Evolutionary conservation across 2,888 invertebrate species (phyloP).

Genomic region (Ectemnius cavifrons): DNA sequence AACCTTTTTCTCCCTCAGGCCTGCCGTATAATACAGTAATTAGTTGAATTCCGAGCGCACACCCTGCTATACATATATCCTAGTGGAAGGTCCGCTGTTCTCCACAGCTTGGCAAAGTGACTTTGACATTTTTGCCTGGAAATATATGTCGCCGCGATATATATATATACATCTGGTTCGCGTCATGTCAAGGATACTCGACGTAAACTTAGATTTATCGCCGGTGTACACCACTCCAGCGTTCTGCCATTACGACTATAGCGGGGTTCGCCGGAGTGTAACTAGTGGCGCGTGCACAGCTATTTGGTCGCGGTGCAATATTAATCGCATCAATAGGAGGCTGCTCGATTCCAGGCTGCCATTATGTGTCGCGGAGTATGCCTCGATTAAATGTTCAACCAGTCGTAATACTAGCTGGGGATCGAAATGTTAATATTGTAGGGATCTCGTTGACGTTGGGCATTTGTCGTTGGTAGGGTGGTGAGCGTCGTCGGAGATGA

Average conservation of each 20-base stretch:
- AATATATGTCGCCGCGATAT: neutral
- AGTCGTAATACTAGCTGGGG: constrained; percentile 17
- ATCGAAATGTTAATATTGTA: constrained; percentile 34
- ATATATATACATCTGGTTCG: neutral
- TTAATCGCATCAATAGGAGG: constrained; percentile 1
- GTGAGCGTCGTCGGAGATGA: neutral
- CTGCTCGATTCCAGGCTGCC: neutral
- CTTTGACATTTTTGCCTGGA: constrained; percentile 5
- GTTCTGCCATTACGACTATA: neutral
- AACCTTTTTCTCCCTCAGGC: neutral
- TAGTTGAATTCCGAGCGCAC: constrained; percentile 13
- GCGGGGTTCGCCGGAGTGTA: too few relatives aligned
- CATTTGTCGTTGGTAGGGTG: constrained; percentile 9
- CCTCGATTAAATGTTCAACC: constrained; percentile 21
- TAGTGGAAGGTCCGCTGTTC: constrained; percentile 28
- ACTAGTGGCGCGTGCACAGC: too few relatives aligned
- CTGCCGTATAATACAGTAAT: constrained; percentile 28
- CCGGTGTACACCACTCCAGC: neutral
- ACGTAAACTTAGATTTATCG: constrained; percentile 1
- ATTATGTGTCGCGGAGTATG: neutral
- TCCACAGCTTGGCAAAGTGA: constrained; percentile 1
- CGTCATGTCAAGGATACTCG: constrained; percentile 7
- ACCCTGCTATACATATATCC: neutral
- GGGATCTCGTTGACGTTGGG: constrained; percentile 16
- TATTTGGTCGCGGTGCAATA: neutral